A percentile compares a stretch with the other conserved stretches of the same genome.
phyloP scores from a whole-genome alignment of 64 coral and sea anemone genomes.

The Hydrozoanthus tunicans region DNA sequence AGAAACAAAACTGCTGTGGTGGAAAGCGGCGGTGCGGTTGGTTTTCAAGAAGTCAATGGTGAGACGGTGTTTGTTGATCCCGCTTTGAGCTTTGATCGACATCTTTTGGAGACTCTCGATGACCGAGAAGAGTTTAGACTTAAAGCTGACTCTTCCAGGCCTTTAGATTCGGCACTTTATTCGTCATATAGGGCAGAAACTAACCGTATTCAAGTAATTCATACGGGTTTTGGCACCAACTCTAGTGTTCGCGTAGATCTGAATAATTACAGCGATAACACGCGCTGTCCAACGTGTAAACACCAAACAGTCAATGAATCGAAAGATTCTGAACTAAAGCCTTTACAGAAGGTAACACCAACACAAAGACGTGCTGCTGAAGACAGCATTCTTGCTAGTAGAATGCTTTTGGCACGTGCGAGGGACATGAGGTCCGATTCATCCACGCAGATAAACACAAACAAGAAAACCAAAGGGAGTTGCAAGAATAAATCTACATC shows the following conservation, averaged over 20 bases:
- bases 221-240: constrained; percentile 21
- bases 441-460: constrained; percentile 30
- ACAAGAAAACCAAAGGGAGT: constrained; percentile 60
- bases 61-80: constrained; percentile 84
- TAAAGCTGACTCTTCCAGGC: constrained; percentile 8
- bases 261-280: not conserved
- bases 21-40: constrained; percentile 73
- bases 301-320: constrained; percentile 19
- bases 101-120: constrained; percentile 71
- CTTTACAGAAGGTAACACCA: constrained; percentile 81
- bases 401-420: constrained; percentile 41
- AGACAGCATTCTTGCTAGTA: constrained; percentile 62
- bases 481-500: constrained; percentile 34
- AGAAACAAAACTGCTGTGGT: constrained; percentile 68
- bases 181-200: constrained; percentile 46
- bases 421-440: constrained; percentile 48
- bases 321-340: constrained; percentile 67
- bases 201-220: constrained; percentile 66
- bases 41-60: constrained; percentile 83
- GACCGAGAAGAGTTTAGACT: constrained; percentile 61
- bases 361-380: constrained; percentile 75
- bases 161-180: constrained; percentile 56
- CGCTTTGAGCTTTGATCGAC: constrained; percentile 84
- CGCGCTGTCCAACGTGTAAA: constrained; percentile 50
- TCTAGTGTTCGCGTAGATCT: constrained; percentile 16